Conservation (phyloP, 2,797 vertebrate species). For the Microhierax caerulescens region DNA sequence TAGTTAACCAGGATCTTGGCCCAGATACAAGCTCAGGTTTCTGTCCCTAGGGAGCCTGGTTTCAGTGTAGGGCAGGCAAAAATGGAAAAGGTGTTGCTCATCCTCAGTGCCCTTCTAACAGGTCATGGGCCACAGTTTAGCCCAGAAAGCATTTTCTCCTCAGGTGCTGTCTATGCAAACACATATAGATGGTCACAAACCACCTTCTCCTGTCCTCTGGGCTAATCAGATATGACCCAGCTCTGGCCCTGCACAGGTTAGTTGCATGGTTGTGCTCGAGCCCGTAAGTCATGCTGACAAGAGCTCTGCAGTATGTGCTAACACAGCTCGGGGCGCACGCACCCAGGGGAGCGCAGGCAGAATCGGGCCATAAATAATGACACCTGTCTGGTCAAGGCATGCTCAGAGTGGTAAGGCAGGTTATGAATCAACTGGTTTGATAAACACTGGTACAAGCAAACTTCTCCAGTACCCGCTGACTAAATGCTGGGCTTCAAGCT, state of each 20-base stretch:
- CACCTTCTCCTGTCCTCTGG: neutral
- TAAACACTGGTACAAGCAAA: neutral
- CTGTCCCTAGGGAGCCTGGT: neutral
- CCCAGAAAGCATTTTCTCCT: neutral
- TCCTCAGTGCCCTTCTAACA: neutral
- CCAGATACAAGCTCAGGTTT: neutral
- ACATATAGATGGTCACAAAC: neutral
- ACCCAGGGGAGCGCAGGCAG: neutral
- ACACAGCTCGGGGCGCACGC: neutral
- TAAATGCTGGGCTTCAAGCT: neutral
- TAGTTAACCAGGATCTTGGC: neutral
- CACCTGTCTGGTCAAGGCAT: neutral
- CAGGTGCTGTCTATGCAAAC: accelerated
- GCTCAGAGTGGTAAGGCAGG: neutral
- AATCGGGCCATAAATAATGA: neutral
- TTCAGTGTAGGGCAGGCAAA: neutral
- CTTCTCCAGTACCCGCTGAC: neutral
- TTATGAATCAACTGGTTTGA: slow-evolving; percentile 2
- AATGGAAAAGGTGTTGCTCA: neutral
- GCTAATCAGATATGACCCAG: neutral
- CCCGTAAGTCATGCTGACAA: neutral
- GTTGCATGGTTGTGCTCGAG: neutral
- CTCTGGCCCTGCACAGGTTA: neutral
- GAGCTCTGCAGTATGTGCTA: neutral
- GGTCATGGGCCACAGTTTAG: neutral